phyloP scores from a whole-genome alignment of 2,113 vertebrate genomes.

The Saguinus midas region DNA sequence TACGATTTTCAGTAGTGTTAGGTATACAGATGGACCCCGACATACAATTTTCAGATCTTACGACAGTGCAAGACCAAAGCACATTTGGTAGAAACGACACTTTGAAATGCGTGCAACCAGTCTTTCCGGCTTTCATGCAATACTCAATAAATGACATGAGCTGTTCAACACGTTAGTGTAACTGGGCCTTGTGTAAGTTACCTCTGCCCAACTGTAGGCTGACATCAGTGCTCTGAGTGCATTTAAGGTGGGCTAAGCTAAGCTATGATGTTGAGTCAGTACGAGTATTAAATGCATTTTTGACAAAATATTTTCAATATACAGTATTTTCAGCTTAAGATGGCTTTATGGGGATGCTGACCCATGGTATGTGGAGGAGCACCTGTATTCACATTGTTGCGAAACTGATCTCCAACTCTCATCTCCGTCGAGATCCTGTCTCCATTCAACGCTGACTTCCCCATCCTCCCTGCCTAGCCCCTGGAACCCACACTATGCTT shows the following conservation, averaged over 20 bases:
- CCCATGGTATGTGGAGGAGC: fast-evolving
- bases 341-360: background rate
- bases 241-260: background rate
- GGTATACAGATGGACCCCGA: background rate
- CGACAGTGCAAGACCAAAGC: background rate
- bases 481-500: background rate
- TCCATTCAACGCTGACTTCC: fast-evolving
- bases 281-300: background rate
- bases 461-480: background rate
- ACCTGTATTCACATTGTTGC: background rate
- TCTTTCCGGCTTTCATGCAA: background rate
- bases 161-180: background rate
- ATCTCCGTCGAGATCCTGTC: background rate
- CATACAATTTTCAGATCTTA: background rate
- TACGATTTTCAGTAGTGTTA: background rate
- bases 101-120: background rate
- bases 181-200: background rate
- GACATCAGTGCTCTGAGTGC: background rate
- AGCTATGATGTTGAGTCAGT: background rate
- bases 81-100: background rate
- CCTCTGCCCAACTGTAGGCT: background rate
- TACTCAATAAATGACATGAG: background rate
- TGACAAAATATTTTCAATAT: background rate
- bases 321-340: background rate
- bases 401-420: too few relatives aligned